Conservation (phyloP, 2,888 invertebrate genomes). For the Eupeodes latifasciatus region DNA sequence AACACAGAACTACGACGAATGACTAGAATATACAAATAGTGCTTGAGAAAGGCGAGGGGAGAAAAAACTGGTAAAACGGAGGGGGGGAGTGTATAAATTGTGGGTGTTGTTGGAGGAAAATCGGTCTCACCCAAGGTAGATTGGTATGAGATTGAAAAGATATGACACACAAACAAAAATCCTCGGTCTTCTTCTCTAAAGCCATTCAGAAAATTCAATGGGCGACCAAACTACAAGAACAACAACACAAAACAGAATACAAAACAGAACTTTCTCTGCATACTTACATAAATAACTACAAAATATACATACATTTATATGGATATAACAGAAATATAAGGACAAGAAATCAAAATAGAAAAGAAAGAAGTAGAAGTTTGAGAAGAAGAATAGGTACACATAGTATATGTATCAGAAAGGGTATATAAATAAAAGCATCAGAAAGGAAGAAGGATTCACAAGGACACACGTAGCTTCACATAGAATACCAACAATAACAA, state of each 20-base stretch:
- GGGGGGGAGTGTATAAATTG: not conserved
- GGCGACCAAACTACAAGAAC: slow-evolving; percentile 59
- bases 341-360: slow-evolving; percentile 12
- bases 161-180: slow-evolving; percentile 11
- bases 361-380: not conserved
- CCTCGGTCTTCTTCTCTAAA: slow-evolving; percentile 46
- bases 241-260: slow-evolving; percentile 29
- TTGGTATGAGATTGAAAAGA: slow-evolving; percentile 18
- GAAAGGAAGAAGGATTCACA: slow-evolving; percentile 40
- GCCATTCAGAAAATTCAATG: slow-evolving; percentile 72
- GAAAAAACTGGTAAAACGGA: no score
- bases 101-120: not conserved
- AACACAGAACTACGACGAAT: slow-evolving; percentile 41
- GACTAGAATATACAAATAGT: slow-evolving; percentile 6
- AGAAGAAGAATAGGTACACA: not conserved
- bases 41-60: not conserved
- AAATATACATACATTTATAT: not conserved
- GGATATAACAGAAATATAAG: not conserved
- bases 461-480: slow-evolving; percentile 49
- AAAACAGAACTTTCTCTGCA: slow-evolving; percentile 60
- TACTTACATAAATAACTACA: not conserved
- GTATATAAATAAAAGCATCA: not conserved
- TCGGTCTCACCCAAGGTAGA: not conserved
- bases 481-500: slow-evolving; percentile 4
- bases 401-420: no score